A percentile compares a stretch with the other conserved stretches of the same genome.
Evolutionary conservation across 2,113 vertebrate genomes (phyloP).

Genomic region (Podarcis cretensis): DNA sequence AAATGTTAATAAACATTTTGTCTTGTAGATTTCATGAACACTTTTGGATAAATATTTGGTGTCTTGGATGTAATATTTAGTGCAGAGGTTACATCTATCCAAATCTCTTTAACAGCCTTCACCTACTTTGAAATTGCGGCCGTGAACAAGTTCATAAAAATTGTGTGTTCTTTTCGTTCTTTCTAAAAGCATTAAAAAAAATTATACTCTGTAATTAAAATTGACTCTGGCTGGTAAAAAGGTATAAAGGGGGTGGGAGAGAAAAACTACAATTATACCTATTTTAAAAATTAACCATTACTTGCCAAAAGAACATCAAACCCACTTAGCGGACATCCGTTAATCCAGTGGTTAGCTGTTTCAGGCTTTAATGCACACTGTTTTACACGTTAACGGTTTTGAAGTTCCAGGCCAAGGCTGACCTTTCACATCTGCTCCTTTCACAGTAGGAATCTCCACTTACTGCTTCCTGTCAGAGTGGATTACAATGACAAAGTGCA

Average conservation of each 20-base stretch:
- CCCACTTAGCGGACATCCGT: slow-evolving; percentile 88
- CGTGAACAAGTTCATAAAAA: slow-evolving; percentile 11
- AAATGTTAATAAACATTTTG: not conserved
- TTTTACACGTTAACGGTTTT: slow-evolving; percentile 91
- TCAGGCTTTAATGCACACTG: slow-evolving; percentile 86
- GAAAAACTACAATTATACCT: slow-evolving; percentile 48
- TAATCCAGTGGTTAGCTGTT: slow-evolving; percentile 86
- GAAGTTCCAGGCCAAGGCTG: slow-evolving; percentile 83
- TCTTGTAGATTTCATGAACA: not conserved
- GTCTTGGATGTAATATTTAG: not conserved
- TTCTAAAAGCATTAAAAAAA: not conserved
- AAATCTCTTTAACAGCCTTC: slow-evolving; percentile 2
- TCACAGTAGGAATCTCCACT: slow-evolving; percentile 88
- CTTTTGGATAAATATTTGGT: slow-evolving; percentile 12
- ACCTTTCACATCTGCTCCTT: slow-evolving; percentile 85
- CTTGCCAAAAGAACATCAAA: slow-evolving; percentile 79
- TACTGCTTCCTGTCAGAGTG: slow-evolving; percentile 85
- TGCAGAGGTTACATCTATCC: not conserved
- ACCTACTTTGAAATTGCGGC: not conserved
- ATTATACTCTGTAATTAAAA: slow-evolving; percentile 41
- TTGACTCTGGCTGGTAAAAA: slow-evolving; percentile 48
- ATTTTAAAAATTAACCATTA: slow-evolving; percentile 75
- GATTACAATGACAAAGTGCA: slow-evolving; percentile 90
- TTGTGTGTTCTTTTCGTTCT: slow-evolving; percentile 1
- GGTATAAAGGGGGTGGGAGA: slow-evolving; percentile 19